Base-by-base conservation (phyloP, 2,797 vertebrate species). In the Basileuterus tristriatus region DNA sequence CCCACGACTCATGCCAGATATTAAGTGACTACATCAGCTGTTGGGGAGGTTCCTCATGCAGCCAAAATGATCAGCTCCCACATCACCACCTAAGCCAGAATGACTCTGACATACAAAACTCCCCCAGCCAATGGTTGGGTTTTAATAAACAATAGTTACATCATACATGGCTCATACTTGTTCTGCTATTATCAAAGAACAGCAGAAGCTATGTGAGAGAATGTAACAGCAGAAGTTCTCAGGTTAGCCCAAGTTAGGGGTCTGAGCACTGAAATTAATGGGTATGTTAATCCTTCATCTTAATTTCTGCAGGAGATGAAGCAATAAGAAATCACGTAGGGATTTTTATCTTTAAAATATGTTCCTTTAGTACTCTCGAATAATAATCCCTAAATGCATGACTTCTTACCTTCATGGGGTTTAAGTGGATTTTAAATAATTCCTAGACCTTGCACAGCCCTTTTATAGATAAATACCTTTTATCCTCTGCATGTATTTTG, bases 361-460 rank as follows among this genome's bases (percentile, higher is more conserved):
- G 12, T 65, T 91, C 36, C 59, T 60, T 86, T 94, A 93, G 92
- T 88, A 69, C 34, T 27, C 43, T 92, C 36, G 81, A 89, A 86
- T 50, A 92, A 43, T 93, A 95, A 95, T 91, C 91, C 76, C 74
- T 86, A 92, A 83, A 91, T 76, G 76, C 80, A 67, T 67, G 60
- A 85, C 56, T 85, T 75, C 59, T 93, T 92, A 76, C 74, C 67
- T 96, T 93, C 69, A 43, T 4, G 5, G 64, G 68, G 43, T 80
- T 94, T 96, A 96, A 86, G 78, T 91, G 91, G 85, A 91, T 95
- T 96, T 96, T 72, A 81, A 83, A 52, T 95, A 88, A 92, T 89
- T 86, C 72, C 65, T 81, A 89, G 91, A 89, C 62, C 75, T 85
- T 47, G 53, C 41, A 39, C 79, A 49, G 60, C 23, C 39, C 69